phyloP scores from a whole-genome alignment of 2,113 vertebrate species.

The Scortum barcoo region DNA sequence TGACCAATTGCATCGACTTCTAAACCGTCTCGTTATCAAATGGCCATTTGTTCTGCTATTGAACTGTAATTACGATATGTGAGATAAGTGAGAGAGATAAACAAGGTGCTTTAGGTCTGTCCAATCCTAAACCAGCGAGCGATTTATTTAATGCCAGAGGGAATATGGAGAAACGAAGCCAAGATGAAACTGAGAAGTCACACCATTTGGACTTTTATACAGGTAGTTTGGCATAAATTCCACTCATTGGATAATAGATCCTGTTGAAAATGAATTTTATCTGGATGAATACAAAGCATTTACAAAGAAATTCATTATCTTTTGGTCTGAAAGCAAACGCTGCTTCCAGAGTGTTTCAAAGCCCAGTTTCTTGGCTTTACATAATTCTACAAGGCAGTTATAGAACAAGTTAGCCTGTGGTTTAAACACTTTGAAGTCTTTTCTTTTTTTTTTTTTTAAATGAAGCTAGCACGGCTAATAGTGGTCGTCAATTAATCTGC shows the following conservation, averaged over 20 bases:
- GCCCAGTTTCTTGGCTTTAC: neutral
- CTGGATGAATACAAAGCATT: neutral
- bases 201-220: neutral
- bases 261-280: neutral
- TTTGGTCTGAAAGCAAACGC: neutral
- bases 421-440: neutral
- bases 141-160: neutral
- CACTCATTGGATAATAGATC: neutral
- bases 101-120: neutral
- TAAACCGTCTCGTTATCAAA: neutral
- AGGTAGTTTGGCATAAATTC: neutral
- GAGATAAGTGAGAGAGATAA: neutral
- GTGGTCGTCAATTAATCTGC: conserved; percentile 25
- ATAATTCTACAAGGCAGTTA: neutral
- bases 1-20: neutral
- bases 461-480: neutral
- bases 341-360: neutral
- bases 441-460: too few relatives aligned
- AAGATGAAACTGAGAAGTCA: neutral
- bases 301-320: too few relatives aligned
- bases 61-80: neutral
- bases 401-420: too few relatives aligned
- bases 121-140: neutral
- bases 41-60: neutral
- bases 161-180: neutral